A percentile compares a stretch with the other conserved stretches of the same genome.
phyloP scores from a whole-genome alignment of 2,888 invertebrate genomes.

The Rotaria magnacalcarata region DNA sequence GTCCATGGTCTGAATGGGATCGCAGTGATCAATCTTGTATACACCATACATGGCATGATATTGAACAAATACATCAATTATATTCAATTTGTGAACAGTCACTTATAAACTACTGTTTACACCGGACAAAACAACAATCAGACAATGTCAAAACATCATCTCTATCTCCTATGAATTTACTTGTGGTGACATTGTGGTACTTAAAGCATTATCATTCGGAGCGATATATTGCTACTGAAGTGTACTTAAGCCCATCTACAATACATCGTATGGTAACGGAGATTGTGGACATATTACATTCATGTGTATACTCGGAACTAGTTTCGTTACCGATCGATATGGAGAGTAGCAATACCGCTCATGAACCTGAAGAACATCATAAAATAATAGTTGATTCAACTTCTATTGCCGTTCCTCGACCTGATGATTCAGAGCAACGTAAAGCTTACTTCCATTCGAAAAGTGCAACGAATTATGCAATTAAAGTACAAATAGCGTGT shows the following conservation, averaged over 20 bases:
- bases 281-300: not conserved
- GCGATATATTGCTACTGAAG: not conserved
- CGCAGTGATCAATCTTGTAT: not conserved
- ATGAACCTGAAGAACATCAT: not conserved
- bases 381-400: constrained; percentile 1
- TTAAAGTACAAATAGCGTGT: not conserved
- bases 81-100: not conserved
- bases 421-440: not conserved
- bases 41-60: not conserved
- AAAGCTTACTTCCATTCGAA: not conserved
- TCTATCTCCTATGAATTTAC: constrained; percentile 9
- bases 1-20: not conserved
- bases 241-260: not conserved
- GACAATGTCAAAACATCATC: not conserved
- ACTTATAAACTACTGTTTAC: not conserved
- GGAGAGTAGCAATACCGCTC: not conserved
- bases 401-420: not conserved
- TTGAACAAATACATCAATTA: not conserved
- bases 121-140: not conserved
- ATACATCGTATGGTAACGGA: not conserved
- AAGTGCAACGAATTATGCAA: not conserved
- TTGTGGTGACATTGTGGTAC: not conserved
- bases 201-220: not conserved
- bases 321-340: not conserved
- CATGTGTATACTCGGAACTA: not conserved